Percentiles rank a stretch among this genome's conserved stretches.
Conservation (phyloP, 30 jellyfish, hydroid and myxozoan species). For the Turritopsis dohrnii region DNA sequence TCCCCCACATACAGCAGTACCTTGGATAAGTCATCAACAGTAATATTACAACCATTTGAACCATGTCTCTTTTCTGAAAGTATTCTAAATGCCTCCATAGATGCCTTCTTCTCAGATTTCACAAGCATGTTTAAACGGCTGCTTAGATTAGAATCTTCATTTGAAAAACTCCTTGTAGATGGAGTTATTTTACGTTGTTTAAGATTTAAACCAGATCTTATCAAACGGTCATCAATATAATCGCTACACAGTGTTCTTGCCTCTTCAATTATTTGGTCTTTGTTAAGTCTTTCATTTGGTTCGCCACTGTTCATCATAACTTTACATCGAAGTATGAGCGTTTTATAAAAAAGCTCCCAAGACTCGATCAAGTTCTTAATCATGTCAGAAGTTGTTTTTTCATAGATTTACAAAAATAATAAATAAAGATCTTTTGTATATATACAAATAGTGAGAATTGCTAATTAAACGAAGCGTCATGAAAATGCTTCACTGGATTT, state of each 20-base stretch:
- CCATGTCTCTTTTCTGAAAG: conserved; percentile 13
- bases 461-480: no score
- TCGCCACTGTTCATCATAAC: background rate
- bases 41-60: conserved; percentile 9
- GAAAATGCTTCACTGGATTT: no score
- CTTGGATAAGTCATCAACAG: conserved; percentile 42
- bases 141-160: background rate
- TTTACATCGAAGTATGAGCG: background rate
- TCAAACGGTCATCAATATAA: conserved; percentile 75
- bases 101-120: background rate
- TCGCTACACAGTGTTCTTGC: conserved; percentile 70
- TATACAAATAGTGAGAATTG: no score
- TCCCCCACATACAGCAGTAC: conserved; percentile 73
- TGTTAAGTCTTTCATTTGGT: conserved; percentile 4
- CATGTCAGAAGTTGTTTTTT: background rate
- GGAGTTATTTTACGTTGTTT: conserved; percentile 57
- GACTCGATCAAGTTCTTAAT: background rate
- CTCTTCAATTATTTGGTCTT: conserved; percentile 20
- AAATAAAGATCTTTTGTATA: background rate
- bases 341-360: background rate
- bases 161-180: background rate
- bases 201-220: conserved; percentile 76
- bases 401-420: no score
- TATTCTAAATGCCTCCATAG: conserved; percentile 6
- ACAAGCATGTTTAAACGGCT: background rate